phyloP scores from a whole-genome alignment of 2,888 invertebrate species.

The Anorthoa munda region DNA sequence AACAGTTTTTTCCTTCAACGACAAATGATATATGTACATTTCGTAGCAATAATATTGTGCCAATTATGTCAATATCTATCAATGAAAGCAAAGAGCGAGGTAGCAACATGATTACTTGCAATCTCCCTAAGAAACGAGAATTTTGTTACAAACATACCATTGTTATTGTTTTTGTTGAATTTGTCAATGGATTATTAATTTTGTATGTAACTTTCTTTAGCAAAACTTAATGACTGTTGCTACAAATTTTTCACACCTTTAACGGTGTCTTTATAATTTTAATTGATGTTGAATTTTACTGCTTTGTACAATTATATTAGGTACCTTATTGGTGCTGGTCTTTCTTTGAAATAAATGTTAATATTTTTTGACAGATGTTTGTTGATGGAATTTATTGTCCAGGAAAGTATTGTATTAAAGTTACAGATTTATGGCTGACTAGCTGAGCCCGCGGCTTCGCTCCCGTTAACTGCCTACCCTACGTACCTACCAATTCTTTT shows the following conservation, averaged over 20 bases:
- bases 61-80: conserved; percentile 49
- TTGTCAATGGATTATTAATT: conserved; percentile 51
- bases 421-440: too few species aligned
- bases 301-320: not conserved
- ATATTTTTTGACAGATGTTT: not conserved
- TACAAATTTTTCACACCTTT: conserved; percentile 35
- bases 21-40: conserved; percentile 32
- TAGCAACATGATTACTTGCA: conserved; percentile 43
- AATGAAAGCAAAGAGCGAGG: conserved; percentile 50
- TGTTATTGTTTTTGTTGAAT: conserved; percentile 61
- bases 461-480: too few species aligned
- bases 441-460: too few species aligned
- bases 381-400: not conserved
- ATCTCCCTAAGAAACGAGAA: conserved; percentile 51
- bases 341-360: not conserved
- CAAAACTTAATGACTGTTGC: conserved; percentile 25
- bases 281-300: not conserved
- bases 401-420: not conserved
- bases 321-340: not conserved
- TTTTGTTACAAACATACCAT: conserved; percentile 62
- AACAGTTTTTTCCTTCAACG: conserved; percentile 4
- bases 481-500: too few species aligned
- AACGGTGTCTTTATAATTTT: not conserved
- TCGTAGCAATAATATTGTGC: conserved; percentile 41
- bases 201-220: conserved; percentile 45